Evolutionary conservation across 2,797 vertebrate species (phyloP), one percentile per base, ranked within the genome.

Genomic region (Paratrypauchen microcephalus): DNA sequence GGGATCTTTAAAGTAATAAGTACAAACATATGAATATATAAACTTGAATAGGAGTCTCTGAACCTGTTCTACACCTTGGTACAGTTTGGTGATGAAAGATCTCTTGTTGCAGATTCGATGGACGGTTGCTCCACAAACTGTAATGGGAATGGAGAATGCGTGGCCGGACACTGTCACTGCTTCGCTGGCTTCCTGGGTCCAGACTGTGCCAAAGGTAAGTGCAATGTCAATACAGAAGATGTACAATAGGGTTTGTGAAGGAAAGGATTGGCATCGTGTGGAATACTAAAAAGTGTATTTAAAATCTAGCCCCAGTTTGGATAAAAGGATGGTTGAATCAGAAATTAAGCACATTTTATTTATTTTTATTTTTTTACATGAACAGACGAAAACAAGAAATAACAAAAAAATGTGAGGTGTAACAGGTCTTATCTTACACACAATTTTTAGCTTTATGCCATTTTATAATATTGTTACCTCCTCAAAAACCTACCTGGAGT

Each of bases 111-210:
- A 93, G 97, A 98, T 93, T 92, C 96, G 65, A 95, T 98, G 95
- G 96, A 96, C 77, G 97, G 96, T 75, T 98, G 97, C 80, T 95
- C 97, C 60, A 96, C 96, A 50, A 95, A 96, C 92, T 98, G 97
- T 81, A 97, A 98, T 78, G 96, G 96, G 66, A 98, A 98, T 15
- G 97, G 97, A 82, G 97, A 98, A 86, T 98, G 97, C 69, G 96
- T 98, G 71, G 96, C 96, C 0, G 97, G 96, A 65, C 96, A 97
- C 88, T 98, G 97, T 81, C 96, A 98, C 88, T 98, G 97, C 88
- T 98, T 97, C 77, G 93, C 96, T 18, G 96, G 97, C 68, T 98
- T 98, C 87, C 86, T 98, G 83, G 97, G 97, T 71, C 96, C 97
- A 3, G 96, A 98, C 81, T 98, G 97, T 84, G 95, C 96, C 81